Evolutionary conservation across 2,113 vertebrate species (phyloP).

Genomic region (Ciconia maguari): DNA sequence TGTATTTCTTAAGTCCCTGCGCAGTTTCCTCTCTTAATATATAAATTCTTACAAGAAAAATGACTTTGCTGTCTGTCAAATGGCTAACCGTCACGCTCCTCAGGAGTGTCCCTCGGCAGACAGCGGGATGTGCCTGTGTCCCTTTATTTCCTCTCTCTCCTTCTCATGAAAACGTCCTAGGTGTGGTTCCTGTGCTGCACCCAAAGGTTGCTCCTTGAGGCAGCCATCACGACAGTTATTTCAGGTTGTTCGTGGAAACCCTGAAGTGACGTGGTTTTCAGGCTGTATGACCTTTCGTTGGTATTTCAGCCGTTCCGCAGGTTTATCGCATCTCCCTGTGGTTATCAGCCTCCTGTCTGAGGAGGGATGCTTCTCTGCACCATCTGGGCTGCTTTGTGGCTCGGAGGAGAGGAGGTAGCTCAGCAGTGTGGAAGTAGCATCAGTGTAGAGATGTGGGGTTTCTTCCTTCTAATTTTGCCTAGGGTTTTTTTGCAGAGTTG

Average conservation of each 20-base stretch:
- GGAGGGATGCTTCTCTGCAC: not conserved
- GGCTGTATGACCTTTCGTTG: not conserved
- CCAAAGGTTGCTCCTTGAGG: not conserved
- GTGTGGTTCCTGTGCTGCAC: not conserved
- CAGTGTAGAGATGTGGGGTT: not conserved
- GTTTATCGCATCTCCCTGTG: slow-evolving; percentile 9
- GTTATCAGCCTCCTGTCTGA: not conserved
- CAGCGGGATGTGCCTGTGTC: rapidly evolving
- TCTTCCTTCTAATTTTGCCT: not conserved
- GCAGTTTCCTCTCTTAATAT: not conserved
- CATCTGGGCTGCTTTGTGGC: not conserved
- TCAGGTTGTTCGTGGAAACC: not conserved
- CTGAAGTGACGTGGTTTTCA: not conserved
- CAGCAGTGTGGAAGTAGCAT: not conserved
- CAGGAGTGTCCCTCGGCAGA: not conserved
- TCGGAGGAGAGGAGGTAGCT: not conserved
- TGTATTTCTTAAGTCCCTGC: not conserved
- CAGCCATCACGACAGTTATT: not conserved
- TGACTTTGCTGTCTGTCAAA: not conserved
- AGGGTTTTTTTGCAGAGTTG: not conserved
- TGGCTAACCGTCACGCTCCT: not conserved
- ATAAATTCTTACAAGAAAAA: not conserved
- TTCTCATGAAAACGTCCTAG: rapidly evolving
- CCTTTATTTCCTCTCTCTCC: not conserved
- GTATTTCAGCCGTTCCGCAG: not conserved